phyloP scores from a whole-genome alignment of 2,113 vertebrate species.

The Gavialis gangeticus region DNA sequence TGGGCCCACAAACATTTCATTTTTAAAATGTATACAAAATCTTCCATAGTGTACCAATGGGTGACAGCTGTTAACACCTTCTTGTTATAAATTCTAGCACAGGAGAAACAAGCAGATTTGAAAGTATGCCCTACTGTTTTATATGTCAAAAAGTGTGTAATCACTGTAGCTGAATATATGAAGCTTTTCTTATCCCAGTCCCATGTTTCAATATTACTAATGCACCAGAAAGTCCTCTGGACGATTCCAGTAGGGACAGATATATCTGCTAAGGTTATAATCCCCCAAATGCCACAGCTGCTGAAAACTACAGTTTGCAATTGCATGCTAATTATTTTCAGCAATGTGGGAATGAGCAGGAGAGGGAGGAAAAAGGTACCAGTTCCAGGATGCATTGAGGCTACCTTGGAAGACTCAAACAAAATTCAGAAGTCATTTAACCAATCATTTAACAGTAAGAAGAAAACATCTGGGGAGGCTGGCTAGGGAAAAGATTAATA shows the following conservation, averaged over 20 bases:
- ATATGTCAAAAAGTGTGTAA: not conserved
- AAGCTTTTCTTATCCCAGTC: not conserved
- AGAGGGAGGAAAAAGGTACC: not conserved
- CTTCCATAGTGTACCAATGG: not conserved
- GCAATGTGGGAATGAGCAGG: not conserved
- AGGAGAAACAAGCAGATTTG: not conserved
- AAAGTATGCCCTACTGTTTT: not conserved
- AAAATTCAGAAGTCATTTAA: slow-evolving; percentile 16
- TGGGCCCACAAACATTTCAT: not conserved
- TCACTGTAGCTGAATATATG: not conserved
- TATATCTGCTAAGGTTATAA: not conserved
- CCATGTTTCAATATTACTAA: not conserved
- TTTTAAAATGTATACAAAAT: not conserved
- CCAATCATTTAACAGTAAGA: not conserved
- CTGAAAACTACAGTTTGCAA: not conserved
- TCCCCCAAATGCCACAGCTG: not conserved
- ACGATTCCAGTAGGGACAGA: not conserved
- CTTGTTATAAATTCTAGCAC: not conserved
- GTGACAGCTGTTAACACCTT: not conserved
- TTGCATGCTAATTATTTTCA: slow-evolving; percentile 32
- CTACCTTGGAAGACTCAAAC: slow-evolving; percentile 6
- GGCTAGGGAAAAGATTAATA: not conserved
- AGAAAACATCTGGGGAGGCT: not conserved
- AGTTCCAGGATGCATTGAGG: not conserved
- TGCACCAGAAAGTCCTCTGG: not conserved